These are phyloP conservation scores for Spilarctia lutea DNA, from an alignment of 2,888 invertebrate genomes.

Conservation along the genomic window DNA sequence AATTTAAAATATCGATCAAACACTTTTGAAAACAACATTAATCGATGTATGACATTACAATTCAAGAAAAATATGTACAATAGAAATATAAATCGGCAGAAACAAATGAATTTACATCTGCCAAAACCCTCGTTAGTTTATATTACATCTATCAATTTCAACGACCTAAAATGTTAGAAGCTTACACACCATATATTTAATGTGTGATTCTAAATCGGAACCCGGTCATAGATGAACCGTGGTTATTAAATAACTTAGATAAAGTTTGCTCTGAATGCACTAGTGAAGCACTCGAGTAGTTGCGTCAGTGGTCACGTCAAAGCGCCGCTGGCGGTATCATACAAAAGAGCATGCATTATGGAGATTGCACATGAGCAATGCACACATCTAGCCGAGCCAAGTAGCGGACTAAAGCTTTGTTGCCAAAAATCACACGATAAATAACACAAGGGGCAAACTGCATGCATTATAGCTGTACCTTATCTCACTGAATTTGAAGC, in stretches of 20 bases:
- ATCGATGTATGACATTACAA: not conserved
- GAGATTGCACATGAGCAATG: slow-evolving; percentile 73
- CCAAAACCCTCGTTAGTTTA: not conserved
- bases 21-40: not conserved
- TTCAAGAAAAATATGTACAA: not conserved
- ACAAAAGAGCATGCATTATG: slow-evolving; percentile 85
- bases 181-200: slow-evolving; percentile 10
- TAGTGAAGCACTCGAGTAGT: slow-evolving; percentile 45
- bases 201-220: slow-evolving; percentile 25
- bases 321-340: slow-evolving; percentile 65
- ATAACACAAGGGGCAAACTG: slow-evolving; percentile 83
- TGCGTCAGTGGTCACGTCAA: slow-evolving; percentile 57
- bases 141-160: not conserved
- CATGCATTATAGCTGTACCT: slow-evolving; percentile 85
- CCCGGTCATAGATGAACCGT: slow-evolving; percentile 31
- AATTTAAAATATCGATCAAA: not conserved
- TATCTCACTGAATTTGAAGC: slow-evolving; percentile 86
- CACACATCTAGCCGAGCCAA: slow-evolving; percentile 81
- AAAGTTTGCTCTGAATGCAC: slow-evolving; percentile 41
- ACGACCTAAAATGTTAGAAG: slow-evolving; percentile 3
- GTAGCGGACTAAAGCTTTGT: slow-evolving; percentile 76
- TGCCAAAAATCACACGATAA: slow-evolving; percentile 87
- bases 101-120: not conserved
- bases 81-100: not conserved
- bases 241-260: slow-evolving; percentile 47